A percentile compares a stretch with the other conserved stretches of the same genome.
These are phyloP conservation scores for Cetonia aurata DNA, from an alignment of 2,888 invertebrate species.

Conservation along the genomic window DNA sequence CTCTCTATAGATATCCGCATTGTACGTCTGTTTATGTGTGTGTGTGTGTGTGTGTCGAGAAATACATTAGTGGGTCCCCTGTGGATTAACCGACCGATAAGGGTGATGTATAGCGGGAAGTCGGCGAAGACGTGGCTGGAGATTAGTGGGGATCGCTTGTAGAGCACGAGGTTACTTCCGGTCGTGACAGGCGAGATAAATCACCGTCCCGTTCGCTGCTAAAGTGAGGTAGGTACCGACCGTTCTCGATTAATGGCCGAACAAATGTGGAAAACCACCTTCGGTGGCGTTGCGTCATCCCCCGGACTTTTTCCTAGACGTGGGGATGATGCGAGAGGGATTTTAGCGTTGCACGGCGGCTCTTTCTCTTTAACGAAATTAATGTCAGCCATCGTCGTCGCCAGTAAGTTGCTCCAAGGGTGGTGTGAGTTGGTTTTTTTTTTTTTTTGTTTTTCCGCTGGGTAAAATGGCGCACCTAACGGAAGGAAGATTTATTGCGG, in stretches of 20 bases:
- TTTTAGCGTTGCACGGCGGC: slow-evolving; percentile 19
- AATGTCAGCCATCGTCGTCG: slow-evolving; percentile 18
- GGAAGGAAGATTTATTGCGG: slow-evolving; percentile 30
- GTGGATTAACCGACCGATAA: slow-evolving; percentile 62
- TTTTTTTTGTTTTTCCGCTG: slow-evolving; percentile 13
- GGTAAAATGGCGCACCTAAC: slow-evolving; percentile 9
- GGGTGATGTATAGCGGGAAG: slow-evolving; percentile 66
- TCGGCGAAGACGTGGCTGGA: slow-evolving; percentile 65
- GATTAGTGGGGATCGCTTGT: slow-evolving; percentile 66
- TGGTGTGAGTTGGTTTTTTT: slow-evolving; percentile 16
- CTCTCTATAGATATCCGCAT: neutral
- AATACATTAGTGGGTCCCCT: slow-evolving; percentile 54
- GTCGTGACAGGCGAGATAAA: slow-evolving; percentile 66
- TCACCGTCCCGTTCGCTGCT: slow-evolving; percentile 56
- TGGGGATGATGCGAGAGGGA: slow-evolving; percentile 5
- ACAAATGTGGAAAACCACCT: slow-evolving; percentile 67
- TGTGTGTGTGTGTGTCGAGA: slow-evolving; percentile 35
- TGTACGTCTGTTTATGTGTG: neutral
- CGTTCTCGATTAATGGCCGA: slow-evolving; percentile 64
- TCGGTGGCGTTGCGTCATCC: slow-evolving; percentile 51
- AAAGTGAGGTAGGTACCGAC: slow-evolving; percentile 10
- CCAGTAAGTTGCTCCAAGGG: neutral
- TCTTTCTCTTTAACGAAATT: slow-evolving; percentile 34
- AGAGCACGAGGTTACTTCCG: slow-evolving; percentile 66
- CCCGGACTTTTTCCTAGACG: slow-evolving; percentile 55